Evolutionary conservation across 35 echinoderm and acorn worm species (phyloP), one percentile per base, ranked within the genome.

Genomic region (Stichopus chloronotus): DNA sequence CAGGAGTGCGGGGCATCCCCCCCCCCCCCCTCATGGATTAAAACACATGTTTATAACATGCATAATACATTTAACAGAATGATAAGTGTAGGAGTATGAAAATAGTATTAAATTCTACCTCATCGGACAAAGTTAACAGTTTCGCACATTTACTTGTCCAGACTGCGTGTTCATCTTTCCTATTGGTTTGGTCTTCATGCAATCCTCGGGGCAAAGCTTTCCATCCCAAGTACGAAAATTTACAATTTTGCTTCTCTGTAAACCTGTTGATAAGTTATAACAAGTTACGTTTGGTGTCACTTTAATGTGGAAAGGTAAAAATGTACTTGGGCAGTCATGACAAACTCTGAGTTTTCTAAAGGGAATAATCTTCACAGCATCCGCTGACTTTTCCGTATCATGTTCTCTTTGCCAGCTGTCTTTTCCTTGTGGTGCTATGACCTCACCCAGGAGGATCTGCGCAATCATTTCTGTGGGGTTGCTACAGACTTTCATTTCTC

Each of bases 151-250:
- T 8, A 87, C 84, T 6, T 13, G 59, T 23, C 84, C 84, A 14
- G 84, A 87, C 2, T 63, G 53, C 12, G 84, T 87, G 16, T 87
- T 13, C 1, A 11, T 25, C 19, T 58, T 53, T 17, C 84, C 84
- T 13, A 87, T 7, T 17, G 84, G 84, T 58, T 87, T 87, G 52
- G 84, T 87, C 25, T 87, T 58, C 84, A 87, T 58, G 59, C 84
- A 87, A 10, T 58, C 55, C 12, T 57, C 58, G 5, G 84, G 84
- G 12, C 84, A 87, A 58, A 58, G 84, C 5, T 11, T 59, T 20
- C 84, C 84, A 20, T 87, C 59, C 84, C 78, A 81, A 24, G 22
- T 21, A 5, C 22, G 7, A 54, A 81, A 30, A 16, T 81, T 54
- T 43, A 0, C 22, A 0, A 17, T 21, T 54, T 30, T 54, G 7